Conservation (phyloP, 2,888 invertebrate species). For the Pelosia muscerda region DNA sequence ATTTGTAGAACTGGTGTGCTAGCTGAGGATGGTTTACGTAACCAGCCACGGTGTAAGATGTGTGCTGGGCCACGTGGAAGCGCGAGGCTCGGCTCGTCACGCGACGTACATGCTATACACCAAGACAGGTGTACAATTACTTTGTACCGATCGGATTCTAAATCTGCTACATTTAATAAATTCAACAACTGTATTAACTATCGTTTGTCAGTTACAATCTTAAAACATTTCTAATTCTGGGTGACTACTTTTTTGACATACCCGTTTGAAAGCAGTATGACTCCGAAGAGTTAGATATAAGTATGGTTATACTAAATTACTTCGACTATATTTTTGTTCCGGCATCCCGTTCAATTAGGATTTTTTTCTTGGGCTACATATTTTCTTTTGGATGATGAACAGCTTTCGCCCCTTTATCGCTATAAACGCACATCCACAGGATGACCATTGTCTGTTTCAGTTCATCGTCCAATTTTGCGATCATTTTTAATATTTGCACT, state of each 20-base stretch:
- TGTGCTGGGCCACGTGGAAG: conserved; percentile 68
- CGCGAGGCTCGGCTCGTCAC: conserved; percentile 49
- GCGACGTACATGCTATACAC: conserved; percentile 55
- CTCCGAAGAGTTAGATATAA: too few species aligned
- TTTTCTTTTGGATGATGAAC: not conserved
- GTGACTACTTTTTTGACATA: too few species aligned
- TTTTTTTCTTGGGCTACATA: not conserved
- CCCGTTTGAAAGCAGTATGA: not conserved
- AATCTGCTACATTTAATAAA: conserved; percentile 38
- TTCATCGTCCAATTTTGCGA: not conserved
- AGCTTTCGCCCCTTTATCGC: not conserved
- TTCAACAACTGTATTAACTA: conserved; percentile 1
- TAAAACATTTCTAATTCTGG: not conserved
- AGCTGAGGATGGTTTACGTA: conserved; percentile 60
- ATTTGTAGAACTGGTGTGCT: conserved; percentile 46
- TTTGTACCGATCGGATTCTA: conserved; percentile 37
- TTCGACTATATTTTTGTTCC: too few species aligned
- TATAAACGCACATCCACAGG: too few species aligned
- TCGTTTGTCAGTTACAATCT: conserved; percentile 16
- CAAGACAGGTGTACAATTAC: conserved; percentile 53
- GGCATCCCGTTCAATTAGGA: too few species aligned
- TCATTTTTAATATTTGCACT: not conserved
- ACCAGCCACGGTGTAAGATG: conserved; percentile 63
- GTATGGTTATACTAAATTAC: too few species aligned
- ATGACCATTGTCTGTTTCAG: not conserved